phyloP scores from a whole-genome alignment of 2,888 invertebrate genomes.

The Anticlea derivata region DNA sequence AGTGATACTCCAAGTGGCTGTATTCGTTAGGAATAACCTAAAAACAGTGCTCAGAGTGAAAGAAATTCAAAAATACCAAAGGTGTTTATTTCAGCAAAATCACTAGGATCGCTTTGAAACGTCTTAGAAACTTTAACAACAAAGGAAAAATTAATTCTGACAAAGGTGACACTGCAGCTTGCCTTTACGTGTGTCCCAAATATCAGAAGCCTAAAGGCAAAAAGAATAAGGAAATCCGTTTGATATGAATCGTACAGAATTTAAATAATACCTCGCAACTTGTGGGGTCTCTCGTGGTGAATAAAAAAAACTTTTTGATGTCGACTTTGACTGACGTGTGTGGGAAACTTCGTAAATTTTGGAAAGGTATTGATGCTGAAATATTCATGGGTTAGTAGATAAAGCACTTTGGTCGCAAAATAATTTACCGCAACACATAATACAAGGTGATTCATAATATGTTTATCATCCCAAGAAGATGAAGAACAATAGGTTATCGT shows the following conservation, averaged over 20 bases:
- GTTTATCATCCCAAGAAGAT: too few species aligned
- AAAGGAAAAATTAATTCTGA: too few species aligned
- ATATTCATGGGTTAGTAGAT: conserved; percentile 16
- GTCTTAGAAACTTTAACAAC: too few species aligned
- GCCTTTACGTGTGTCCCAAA: not conserved
- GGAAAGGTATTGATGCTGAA: conserved; percentile 16
- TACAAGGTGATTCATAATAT: too few species aligned
- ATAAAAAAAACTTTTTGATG: conserved; percentile 36
- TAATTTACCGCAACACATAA: not conserved
- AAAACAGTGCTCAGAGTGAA: too few species aligned
- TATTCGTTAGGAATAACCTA: too few species aligned
- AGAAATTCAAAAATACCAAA: not conserved
- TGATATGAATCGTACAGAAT: conserved; percentile 33
- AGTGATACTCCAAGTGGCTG: too few species aligned
- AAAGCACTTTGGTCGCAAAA: conserved; percentile 8
- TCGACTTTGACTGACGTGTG: conserved; percentile 35
- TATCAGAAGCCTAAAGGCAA: not conserved
- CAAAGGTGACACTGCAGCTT: too few species aligned
- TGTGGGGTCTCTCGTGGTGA: conserved; percentile 37
- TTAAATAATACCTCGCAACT: conserved; percentile 31
- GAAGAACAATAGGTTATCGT: too few species aligned
- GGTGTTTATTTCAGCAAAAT: too few species aligned
- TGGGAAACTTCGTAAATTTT: conserved; percentile 27
- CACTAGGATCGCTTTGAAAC: too few species aligned
- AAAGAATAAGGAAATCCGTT: conserved; percentile 27